Percentiles rank a stretch among this genome's conserved stretches.
These are phyloP conservation scores for Monopis laevigella DNA, from an alignment of 2,888 invertebrate species.

Conservation along the genomic window DNA sequence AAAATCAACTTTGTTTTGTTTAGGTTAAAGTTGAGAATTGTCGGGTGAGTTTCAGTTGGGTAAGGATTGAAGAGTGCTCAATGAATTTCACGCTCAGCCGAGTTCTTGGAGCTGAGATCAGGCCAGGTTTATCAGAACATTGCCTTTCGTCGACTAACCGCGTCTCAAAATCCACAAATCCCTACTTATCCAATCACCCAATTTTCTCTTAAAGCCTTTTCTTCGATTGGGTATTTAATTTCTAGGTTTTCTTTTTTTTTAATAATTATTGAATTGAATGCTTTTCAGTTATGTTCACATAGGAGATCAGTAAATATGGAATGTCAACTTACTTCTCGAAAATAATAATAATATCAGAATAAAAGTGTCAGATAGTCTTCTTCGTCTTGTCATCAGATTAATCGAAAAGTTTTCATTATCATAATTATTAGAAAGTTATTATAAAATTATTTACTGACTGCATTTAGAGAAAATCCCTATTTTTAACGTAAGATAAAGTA, in stretches of 20 bases:
- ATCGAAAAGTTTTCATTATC: too few species aligned
- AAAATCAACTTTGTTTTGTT: neutral
- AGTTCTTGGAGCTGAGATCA: conserved; percentile 27
- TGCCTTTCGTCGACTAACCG: conserved; percentile 33
- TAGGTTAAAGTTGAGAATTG: neutral
- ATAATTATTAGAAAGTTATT: too few species aligned
- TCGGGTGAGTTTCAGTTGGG: neutral
- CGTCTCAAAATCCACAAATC: conserved; percentile 21
- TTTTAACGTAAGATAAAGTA: too few species aligned
- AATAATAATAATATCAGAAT: too few species aligned
- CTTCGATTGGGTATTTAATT: neutral
- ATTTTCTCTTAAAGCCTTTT: conserved; percentile 14
- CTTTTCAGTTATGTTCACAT: too few species aligned
- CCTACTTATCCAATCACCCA: conserved; percentile 15
- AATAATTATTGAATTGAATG: neutral
- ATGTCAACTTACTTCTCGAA: too few species aligned
- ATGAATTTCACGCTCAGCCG: conserved; percentile 10
- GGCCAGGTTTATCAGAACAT: conserved; percentile 43
- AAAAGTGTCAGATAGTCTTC: too few species aligned
- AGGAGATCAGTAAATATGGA: too few species aligned
- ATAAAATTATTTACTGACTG: too few species aligned
- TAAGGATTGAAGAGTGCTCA: conserved; percentile 7
- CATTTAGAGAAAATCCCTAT: too few species aligned
- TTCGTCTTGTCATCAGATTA: too few species aligned
- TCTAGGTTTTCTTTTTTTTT: neutral